Evolutionary conservation across 2,888 invertebrate species (phyloP), one percentile per base, ranked within the genome.

Genomic region (Cheilosia soror): DNA sequence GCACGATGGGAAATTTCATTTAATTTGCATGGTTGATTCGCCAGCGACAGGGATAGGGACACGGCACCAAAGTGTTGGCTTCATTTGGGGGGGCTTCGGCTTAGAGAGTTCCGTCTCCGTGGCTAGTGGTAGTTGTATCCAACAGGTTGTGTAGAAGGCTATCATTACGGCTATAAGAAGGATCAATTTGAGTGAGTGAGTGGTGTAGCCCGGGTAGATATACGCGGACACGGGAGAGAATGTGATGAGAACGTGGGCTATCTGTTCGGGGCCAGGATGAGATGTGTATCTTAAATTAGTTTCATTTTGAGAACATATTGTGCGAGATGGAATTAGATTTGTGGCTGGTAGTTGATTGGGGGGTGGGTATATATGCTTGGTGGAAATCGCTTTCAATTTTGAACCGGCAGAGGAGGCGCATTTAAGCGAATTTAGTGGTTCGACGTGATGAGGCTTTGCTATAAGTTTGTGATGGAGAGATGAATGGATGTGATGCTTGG

Each of bases 231-330:
- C 58, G 47, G 47, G 62, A 69, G 55, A 72, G 37, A 58, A 40
- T 72, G 71, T 77, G 85, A 85, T 78, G 81, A 83, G 80, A 87
- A 82, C 63, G 77, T 63, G 63, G 73, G 57, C 42, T 76, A 69
- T 79, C 65, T 37, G 51, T 42, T 65, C 31, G 13, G 37, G 58
- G 33, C 20, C 58, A 20, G 29, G 76, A 72, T 66, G 69, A 88
- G 90, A 89, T 89, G 89, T 89, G 88, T 90, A 90, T 90, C 90
- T 90, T 89, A 90, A 90, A 90, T 90, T 90, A 89, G 90, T 90
- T 90, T 88, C 88, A 84, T 89, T 90, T 69, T 85, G 65, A 51
- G 77, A 60, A 65, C 76, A 72, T 57, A 75, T 76, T 85, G 77
- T 81, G 63, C 81, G 71, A 49, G 76, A 80, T 76, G 68, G 78